phyloP scores from a whole-genome alignment of 2,797 vertebrate species.

The Stomatorhinus walkeri region DNA sequence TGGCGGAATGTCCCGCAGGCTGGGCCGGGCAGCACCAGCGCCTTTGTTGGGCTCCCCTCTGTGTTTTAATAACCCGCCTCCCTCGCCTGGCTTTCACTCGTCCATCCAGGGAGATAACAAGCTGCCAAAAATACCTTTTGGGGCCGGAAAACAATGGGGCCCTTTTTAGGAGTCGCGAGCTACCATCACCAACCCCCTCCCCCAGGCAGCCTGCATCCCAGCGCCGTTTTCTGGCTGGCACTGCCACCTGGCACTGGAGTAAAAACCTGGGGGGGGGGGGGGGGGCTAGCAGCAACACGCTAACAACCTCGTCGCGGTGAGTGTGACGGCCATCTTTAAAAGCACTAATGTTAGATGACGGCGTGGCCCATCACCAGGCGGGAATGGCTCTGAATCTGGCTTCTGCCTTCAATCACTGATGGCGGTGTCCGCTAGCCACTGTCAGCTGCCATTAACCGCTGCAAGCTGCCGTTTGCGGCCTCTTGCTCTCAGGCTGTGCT shows the following conservation, averaged over 20 bases:
- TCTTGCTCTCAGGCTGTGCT: neutral
- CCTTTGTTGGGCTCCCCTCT: neutral
- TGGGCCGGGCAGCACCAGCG: neutral
- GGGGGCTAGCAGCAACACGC: neutral
- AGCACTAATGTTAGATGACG: neutral
- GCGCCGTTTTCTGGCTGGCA: constrained; percentile 15
- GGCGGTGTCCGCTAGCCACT: neutral
- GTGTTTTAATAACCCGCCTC: neutral
- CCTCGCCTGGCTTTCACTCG: constrained; percentile 34
- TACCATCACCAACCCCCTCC: neutral
- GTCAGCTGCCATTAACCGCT: neutral
- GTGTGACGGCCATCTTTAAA: neutral
- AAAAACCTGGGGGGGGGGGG: neutral
- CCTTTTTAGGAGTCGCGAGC: constrained; percentile 25
- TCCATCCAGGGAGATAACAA: constrained; percentile 33
- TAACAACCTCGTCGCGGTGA: constrained; percentile 6
- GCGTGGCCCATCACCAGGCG: neutral
- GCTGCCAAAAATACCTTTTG: constrained; percentile 38
- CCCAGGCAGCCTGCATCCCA: constrained; percentile 16
- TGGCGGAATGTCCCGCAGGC: neutral
- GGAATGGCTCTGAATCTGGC: constrained; percentile 14
- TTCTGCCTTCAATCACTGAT: constrained; percentile 18
- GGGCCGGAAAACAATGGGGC: constrained; percentile 33
- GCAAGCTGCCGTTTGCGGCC: neutral
- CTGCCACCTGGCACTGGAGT: constrained; percentile 12